Percentiles rank a stretch among this genome's conserved stretches.
Conservation (phyloP, 2,113 vertebrate genomes). For the Tragelaphus imberbis region DNA sequence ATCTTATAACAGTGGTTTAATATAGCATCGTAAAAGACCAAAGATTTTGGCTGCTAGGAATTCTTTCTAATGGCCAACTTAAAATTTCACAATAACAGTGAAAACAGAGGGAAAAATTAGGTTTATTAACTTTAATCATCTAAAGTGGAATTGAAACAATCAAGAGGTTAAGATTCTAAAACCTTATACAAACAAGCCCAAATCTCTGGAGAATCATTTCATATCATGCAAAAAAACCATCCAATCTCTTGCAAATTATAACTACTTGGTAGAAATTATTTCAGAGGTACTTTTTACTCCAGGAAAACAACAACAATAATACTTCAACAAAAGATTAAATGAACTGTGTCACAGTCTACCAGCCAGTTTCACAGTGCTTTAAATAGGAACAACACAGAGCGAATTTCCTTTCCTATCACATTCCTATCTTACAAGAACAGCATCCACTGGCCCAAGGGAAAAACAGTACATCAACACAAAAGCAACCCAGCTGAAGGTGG, state of each 20-base stretch:
- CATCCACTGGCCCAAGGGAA: not conserved
- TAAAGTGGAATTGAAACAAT: not conserved
- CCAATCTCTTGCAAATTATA: conserved; percentile 12
- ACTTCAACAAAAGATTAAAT: conserved; percentile 25
- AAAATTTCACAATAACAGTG: not conserved
- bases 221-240: conserved; percentile 38
- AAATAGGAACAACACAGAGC: conserved; percentile 56
- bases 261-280: conserved; percentile 4
- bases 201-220: not conserved
- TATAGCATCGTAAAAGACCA: not conserved
- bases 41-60: not conserved
- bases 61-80: not conserved
- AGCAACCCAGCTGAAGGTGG: not conserved
- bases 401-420: conserved; percentile 25
- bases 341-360: conserved; percentile 18
- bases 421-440: conserved; percentile 40
- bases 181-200: conserved; percentile 1
- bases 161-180: conserved; percentile 31
- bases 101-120: conserved; percentile 9
- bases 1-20: not conserved
- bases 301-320: conserved; percentile 34
- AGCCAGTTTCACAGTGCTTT: not conserved
- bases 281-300: not conserved
- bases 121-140: conserved; percentile 19
- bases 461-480: conserved; percentile 47